phyloP scores from a whole-genome alignment of 2,888 invertebrate species.

The Bellardia pandia region DNA sequence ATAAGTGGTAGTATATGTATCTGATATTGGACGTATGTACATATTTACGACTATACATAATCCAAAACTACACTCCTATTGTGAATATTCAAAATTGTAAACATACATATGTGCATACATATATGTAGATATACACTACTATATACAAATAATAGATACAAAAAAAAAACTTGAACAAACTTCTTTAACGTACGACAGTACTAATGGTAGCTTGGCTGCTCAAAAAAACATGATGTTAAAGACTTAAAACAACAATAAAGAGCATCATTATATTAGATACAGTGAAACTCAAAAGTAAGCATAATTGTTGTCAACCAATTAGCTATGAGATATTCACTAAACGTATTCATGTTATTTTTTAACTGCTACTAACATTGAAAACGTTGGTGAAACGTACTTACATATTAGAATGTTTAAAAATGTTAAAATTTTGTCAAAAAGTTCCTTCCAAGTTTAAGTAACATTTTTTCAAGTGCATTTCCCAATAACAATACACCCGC shows the following conservation, averaged over 20 bases:
- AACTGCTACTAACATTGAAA: too few relatives aligned
- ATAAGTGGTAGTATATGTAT: background rate
- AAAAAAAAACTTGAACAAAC: background rate
- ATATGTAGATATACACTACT: background rate
- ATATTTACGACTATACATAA: background rate
- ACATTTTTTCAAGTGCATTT: background rate
- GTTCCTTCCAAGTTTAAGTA: too few relatives aligned
- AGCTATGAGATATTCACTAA: too few relatives aligned
- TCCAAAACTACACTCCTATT: background rate
- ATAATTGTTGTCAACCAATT: background rate
- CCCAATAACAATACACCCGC: background rate
- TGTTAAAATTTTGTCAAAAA: too few relatives aligned
- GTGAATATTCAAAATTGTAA: background rate
- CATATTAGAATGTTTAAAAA: too few relatives aligned
- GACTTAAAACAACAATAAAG: background rate
- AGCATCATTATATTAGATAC: background rate
- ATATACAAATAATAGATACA: background rate
- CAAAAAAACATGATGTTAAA: background rate
- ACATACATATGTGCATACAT: too few relatives aligned
- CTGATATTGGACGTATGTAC: background rate
- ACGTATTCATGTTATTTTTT: too few relatives aligned
- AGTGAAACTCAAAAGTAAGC: background rate
- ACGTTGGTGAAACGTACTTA: too few relatives aligned
- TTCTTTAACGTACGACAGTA: background rate
- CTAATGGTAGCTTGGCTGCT: slow-evolving; percentile 2